phyloP scores from a whole-genome alignment of 2,797 vertebrate species.

The Stomatorhinus walkeri region DNA sequence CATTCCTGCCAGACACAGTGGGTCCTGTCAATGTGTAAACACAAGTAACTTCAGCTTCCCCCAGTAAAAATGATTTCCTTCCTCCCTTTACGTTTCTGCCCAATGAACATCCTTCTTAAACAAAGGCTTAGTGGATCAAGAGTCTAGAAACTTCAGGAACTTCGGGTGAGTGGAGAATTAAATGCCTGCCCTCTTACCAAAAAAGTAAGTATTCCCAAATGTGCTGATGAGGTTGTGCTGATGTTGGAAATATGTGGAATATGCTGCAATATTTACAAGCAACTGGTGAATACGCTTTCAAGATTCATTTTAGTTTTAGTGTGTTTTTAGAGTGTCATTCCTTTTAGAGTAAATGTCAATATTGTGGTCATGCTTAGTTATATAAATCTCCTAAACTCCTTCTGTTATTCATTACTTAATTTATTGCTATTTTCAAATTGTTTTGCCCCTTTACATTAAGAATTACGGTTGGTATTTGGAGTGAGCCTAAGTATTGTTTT shows the following conservation, averaged over 20 bases:
- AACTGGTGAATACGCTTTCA: neutral
- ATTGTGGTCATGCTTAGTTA: neutral
- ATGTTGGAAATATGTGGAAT: neutral
- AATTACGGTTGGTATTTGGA: neutral
- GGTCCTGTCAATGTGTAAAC: neutral
- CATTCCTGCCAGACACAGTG: neutral
- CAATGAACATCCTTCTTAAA: neutral
- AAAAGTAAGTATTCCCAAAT: conserved; percentile 16
- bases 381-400: neutral
- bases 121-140: neutral
- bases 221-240: too few species aligned
- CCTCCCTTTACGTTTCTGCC: conserved; percentile 12
- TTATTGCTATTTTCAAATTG: neutral
- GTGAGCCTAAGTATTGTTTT: neutral
- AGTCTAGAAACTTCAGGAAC: neutral
- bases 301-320: neutral
- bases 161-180: neutral
- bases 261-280: neutral
- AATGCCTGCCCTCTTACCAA: neutral
- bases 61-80: conserved; percentile 19
- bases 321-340: neutral
- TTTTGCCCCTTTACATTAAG: neutral
- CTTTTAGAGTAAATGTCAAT: neutral
- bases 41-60: neutral
- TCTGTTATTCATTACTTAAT: neutral